Percentiles rank a stretch among this genome's conserved stretches.
phyloP scores from a whole-genome alignment of 1,140 invertebrate genomes.

The Orius insidiosus region DNA sequence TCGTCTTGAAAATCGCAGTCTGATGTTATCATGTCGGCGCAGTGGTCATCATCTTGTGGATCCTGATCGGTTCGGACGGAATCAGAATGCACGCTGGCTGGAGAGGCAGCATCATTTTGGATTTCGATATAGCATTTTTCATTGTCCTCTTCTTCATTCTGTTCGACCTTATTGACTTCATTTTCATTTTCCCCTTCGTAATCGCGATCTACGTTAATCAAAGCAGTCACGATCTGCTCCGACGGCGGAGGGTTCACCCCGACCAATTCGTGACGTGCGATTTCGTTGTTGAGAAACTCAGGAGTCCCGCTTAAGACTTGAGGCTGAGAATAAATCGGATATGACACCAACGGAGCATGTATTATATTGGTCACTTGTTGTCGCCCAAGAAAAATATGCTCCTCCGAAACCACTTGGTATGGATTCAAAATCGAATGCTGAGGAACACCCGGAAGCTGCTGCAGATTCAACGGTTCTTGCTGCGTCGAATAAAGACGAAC shows the following conservation, averaged over 20 bases:
- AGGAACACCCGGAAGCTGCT: no score
- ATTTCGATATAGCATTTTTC: no score
- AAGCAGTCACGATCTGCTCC: neutral
- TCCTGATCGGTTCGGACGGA: neutral
- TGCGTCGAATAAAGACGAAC: conserved; percentile 25
- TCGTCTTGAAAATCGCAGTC: conserved; percentile 13
- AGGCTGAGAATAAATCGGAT: conserved; percentile 10
- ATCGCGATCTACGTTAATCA: neutral
- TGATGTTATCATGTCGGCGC: conserved; percentile 15
- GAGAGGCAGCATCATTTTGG: neutral
- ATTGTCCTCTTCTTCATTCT: no score
- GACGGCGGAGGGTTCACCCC: neutral
- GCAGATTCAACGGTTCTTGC: no score
- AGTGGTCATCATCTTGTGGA: neutral
- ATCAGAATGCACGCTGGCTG: no score
- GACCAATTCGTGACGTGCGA: neutral
- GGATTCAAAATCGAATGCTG: conserved; percentile 11
- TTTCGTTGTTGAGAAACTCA: neutral
- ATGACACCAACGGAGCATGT: conserved; percentile 10
- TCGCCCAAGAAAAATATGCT: conserved; percentile 10
- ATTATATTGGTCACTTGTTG: conserved; percentile 13
- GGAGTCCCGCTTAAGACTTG: conserved; percentile 1
- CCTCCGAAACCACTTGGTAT: conserved; percentile 14
- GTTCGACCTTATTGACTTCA: no score
- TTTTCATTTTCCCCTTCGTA: no score